Percentiles rank a stretch among this genome's conserved stretches.
Evolutionary conservation across 2,888 invertebrate genomes (phyloP).

Genomic region (Nemotelus pantherinus): DNA sequence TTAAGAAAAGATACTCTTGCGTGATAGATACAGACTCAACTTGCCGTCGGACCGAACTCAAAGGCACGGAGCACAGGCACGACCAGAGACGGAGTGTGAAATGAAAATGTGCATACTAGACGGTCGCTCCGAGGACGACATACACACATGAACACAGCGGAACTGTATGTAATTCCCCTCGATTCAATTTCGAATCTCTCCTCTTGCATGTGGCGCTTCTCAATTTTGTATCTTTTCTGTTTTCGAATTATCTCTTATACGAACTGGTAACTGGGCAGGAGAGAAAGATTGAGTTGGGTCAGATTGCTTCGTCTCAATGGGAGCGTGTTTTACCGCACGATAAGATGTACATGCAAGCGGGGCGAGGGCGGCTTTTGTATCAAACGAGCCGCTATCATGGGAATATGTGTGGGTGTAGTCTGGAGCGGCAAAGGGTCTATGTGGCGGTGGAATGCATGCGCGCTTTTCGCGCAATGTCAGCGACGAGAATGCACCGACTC

Average conservation of each 20-base stretch:
- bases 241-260: slow-evolving; percentile 43
- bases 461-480: slow-evolving; percentile 44
- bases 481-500: slow-evolving; percentile 37
- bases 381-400: slow-evolving; percentile 29
- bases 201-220: not conserved
- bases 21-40: not conserved
- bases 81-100: slow-evolving; percentile 20
- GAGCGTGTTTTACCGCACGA: too few relatives aligned
- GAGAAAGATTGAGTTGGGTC: not conserved
- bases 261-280: not conserved
- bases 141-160: not conserved
- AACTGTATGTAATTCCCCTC: slow-evolving; percentile 10
- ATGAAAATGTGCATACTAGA: not conserved
- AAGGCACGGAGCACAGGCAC: slow-evolving; percentile 11
- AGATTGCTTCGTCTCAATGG: too few relatives aligned
- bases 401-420: slow-evolving; percentile 36
- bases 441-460: slow-evolving; percentile 38
- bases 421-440: slow-evolving; percentile 21
- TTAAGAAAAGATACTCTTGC: slow-evolving; percentile 10
- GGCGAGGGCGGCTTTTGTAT: slow-evolving; percentile 6
- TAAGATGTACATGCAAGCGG: not conserved
- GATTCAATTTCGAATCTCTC: slow-evolving; percentile 17
- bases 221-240: not conserved
- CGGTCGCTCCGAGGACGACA: not conserved
- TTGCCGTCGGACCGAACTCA: slow-evolving; percentile 1